Evolutionary conservation across 2,888 invertebrate genomes (phyloP), one percentile per base, ranked within the genome.

Genomic region (Syritta pipiens): DNA sequence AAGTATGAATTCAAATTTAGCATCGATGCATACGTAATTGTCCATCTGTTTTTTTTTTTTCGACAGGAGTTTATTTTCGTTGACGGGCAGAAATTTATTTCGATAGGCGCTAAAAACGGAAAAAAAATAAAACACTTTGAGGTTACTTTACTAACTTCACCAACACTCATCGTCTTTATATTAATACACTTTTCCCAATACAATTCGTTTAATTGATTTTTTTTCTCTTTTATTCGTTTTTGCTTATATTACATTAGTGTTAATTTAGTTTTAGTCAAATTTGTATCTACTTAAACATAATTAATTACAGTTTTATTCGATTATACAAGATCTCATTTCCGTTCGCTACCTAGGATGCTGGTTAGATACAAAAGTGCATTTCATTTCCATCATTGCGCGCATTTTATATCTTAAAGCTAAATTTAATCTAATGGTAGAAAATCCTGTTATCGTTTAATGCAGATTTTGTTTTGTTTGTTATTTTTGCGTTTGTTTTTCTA

Each of bases 231-330:
- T 35, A 30, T 26, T 60, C 14, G 44, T 19, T 46, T 53, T 22
- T 10, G 48, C 37, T 63, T 63, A 49, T 62, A 4, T 49, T 59
- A 76, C 76, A 69, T 37, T 49, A 22, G 55, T 42, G 20, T 55
- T 62, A 32, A 26, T 49, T 59, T 68, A 49, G 28, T 62, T 57
- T 44, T 9, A 42, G 40, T 68, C 63, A 51, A 62, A 37, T 22
- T 20, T 57, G 46, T 57, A 65, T 53, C 59, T 65, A 71, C 69
- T 77, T 77, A 71, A 40, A 37, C 24, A 49, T 68, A 49, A 68
- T 49, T 68, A 68, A 68, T 68, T 68, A 68, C 68, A 68, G 42
- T 42, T 49, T 37, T 6, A 17, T 32, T 59, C 48, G 40, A 49
- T 48, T 22, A 26, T 7, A 44, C 26, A 55, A 22, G 49, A 40